These are phyloP conservation scores for Dryobotodes eremita DNA, from an alignment of 2,888 invertebrate species.

Conservation along the genomic window DNA sequence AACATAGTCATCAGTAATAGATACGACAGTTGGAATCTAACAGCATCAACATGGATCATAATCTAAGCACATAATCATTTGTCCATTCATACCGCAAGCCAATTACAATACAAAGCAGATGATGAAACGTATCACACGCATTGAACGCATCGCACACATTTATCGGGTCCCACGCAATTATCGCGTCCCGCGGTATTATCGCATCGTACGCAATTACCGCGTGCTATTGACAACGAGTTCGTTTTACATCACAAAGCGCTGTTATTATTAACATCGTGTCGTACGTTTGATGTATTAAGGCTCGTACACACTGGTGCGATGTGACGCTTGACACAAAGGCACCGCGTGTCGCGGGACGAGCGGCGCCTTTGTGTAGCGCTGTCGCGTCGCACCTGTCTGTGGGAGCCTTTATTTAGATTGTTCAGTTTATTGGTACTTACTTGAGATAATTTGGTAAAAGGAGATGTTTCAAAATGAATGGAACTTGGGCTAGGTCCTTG, in stretches of 20 bases:
- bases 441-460: background rate
- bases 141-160: constrained; percentile 9
- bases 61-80: constrained; percentile 34
- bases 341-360: no score
- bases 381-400: no score
- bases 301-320: no score
- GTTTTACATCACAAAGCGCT: constrained; percentile 42
- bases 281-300: background rate
- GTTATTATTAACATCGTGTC: constrained; percentile 38
- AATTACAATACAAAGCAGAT: constrained; percentile 27
- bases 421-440: background rate
- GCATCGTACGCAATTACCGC: constrained; percentile 25
- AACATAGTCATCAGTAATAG: background rate
- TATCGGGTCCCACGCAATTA: constrained; percentile 22
- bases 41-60: constrained; percentile 5
- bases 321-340: no score
- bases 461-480: no score
- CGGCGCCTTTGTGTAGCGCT: no score
- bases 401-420: no score
- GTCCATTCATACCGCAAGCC: background rate
- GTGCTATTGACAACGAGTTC: constrained; percentile 33
- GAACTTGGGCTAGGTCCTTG: no score
- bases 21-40: background rate
- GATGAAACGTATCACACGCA: constrained; percentile 18
- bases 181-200: background rate